These are phyloP conservation scores for Drosophila testacea DNA, from an alignment of 2,888 invertebrate species.

Conservation along the genomic window DNA sequence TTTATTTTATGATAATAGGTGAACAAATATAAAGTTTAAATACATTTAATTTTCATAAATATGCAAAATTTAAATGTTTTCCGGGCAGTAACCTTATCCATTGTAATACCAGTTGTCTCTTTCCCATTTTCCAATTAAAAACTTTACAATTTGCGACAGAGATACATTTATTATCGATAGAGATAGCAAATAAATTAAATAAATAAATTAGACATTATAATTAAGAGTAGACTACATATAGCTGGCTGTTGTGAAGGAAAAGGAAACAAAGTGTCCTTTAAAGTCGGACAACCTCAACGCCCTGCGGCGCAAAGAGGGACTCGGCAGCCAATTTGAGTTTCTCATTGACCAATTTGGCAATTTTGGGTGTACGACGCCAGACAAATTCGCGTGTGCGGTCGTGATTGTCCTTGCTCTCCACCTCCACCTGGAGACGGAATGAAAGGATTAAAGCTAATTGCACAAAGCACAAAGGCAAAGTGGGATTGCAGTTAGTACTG, in stretches of 20 bases:
- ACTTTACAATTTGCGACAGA: conserved; percentile 30
- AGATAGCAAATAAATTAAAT: conserved; percentile 70
- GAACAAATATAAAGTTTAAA: too few species aligned
- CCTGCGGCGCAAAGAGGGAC: conserved; percentile 83
- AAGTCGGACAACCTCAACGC: conserved; percentile 83
- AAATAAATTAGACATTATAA: conserved; percentile 71
- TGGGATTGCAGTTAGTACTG: neutral
- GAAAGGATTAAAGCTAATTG: conserved; percentile 50
- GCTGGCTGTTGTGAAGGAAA: conserved; percentile 34
- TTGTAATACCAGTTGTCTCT: neutral
- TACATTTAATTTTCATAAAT: too few species aligned
- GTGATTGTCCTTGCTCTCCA: conserved; percentile 92
- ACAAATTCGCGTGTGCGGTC: conserved; percentile 93
- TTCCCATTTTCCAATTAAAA: neutral
- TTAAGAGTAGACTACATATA: conserved; percentile 56
- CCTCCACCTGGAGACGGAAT: conserved; percentile 88
- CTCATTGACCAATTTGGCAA: conserved; percentile 93
- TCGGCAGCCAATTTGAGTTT: conserved; percentile 88
- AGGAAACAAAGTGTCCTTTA: conserved; percentile 46
- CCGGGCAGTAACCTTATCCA: neutral
- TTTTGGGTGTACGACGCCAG: conserved; percentile 93
- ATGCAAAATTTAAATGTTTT: too few species aligned
- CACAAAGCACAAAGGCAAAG: conserved; percentile 37
- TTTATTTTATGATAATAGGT: too few species aligned
- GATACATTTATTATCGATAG: conserved; percentile 53